phyloP scores from a whole-genome alignment of 2,113 vertebrate genomes.

The Phocoena phocoena region DNA sequence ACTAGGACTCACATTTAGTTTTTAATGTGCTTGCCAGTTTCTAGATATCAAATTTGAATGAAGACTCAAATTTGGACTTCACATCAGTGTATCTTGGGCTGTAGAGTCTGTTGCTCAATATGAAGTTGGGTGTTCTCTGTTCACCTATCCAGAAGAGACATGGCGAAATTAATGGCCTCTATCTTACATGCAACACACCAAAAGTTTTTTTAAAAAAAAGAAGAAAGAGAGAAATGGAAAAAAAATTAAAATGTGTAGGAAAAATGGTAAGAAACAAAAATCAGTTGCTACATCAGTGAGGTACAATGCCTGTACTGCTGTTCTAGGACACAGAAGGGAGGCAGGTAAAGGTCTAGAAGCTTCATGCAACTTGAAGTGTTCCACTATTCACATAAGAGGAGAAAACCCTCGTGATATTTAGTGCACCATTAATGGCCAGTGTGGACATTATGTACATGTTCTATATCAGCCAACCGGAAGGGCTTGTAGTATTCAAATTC shows the following conservation, averaged over 20 bases:
- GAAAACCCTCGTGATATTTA: not conserved
- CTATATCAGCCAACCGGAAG: not conserved
- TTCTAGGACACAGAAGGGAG: not conserved
- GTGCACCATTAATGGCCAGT: not conserved
- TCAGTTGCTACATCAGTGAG: not conserved
- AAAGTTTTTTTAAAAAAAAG: not conserved
- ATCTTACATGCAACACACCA: not conserved
- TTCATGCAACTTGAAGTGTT: not conserved
- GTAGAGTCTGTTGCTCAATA: not conserved
- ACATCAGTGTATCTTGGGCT: not conserved
- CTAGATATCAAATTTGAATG: not conserved
- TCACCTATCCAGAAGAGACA: not conserved
- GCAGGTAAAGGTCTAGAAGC: not conserved
- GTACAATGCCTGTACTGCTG: not conserved
- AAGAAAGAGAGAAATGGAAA: not conserved
- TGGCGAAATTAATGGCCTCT: not conserved
- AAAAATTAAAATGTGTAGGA: not conserved
- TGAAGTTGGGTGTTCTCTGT: not conserved
- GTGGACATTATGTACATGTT: not conserved
- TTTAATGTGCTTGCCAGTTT: not conserved
- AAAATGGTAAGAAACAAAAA: not conserved
- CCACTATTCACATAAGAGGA: not conserved
- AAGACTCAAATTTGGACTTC: constrained; percentile 1
- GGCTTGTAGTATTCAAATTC: not conserved
- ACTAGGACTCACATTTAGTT: not conserved